These are phyloP conservation scores for Acarapis woodi DNA, from an alignment of 1,140 invertebrate species.

Conservation along the genomic window DNA sequence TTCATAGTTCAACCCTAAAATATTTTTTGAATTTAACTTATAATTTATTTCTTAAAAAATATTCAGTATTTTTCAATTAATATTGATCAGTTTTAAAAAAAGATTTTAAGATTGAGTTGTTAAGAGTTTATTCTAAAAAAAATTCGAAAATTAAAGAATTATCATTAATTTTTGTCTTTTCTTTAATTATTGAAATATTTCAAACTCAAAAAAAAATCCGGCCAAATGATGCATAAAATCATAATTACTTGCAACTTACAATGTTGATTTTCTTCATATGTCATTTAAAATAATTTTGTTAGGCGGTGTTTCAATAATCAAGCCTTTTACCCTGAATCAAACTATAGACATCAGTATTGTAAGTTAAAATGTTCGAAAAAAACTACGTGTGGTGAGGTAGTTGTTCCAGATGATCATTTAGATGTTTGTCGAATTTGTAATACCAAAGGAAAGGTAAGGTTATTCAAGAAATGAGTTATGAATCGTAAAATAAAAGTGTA, in stretches of 20 bases:
- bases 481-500: too few relatives aligned
- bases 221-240: too few relatives aligned
- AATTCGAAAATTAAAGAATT: too few relatives aligned
- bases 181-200: neutral
- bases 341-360: conserved; percentile 42
- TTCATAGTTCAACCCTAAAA: too few relatives aligned
- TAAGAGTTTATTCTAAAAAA: too few relatives aligned
- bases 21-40: too few relatives aligned
- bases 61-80: too few relatives aligned
- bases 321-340: conserved; percentile 17
- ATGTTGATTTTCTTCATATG: conserved; percentile 10
- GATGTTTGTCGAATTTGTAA: conserved; percentile 65
- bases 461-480: conserved; percentile 19
- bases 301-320: conserved; percentile 26
- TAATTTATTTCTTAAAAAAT: too few relatives aligned
- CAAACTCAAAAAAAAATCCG: conserved; percentile 2
- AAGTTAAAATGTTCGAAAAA: conserved; percentile 46
- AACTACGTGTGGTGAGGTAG: conserved; percentile 79
- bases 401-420: conserved; percentile 63
- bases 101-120: too few relatives aligned
- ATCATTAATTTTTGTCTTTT: too few relatives aligned
- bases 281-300: too few relatives aligned
- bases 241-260: neutral
- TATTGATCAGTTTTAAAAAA: too few relatives aligned
- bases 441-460: conserved; percentile 42